phyloP scores from a whole-genome alignment of 2,888 invertebrate species.

The Agrotis exclamationis region DNA sequence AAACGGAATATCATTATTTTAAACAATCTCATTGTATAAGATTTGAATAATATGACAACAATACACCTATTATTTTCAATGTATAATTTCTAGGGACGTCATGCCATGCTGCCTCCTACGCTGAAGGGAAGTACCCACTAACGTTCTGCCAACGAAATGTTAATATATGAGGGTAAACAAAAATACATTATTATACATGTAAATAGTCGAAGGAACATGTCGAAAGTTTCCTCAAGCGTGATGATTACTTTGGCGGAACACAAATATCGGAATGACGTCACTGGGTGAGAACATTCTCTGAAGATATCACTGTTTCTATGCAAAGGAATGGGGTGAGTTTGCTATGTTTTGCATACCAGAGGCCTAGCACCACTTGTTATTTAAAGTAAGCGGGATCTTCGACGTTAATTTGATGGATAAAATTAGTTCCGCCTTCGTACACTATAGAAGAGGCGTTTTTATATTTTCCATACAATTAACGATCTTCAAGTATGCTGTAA shows the following conservation, averaged over 20 bases:
- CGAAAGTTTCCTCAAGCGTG: slow-evolving; percentile 31
- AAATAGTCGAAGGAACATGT: slow-evolving; percentile 36
- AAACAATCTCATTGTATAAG: too few species aligned
- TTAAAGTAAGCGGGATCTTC: too few species aligned
- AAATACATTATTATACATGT: slow-evolving; percentile 33
- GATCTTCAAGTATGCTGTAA: too few species aligned
- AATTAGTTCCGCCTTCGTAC: too few species aligned
- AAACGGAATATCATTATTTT: too few species aligned
- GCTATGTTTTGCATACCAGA: not conserved
- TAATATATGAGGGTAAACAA: slow-evolving; percentile 20
- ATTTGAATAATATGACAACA: not conserved
- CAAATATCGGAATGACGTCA: slow-evolving; percentile 35
- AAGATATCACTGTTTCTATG: not conserved
- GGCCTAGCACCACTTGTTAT: not conserved
- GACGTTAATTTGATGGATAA: too few species aligned
- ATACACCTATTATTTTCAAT: not conserved
- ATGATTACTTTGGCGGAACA: slow-evolving; percentile 44
- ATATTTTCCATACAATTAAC: too few species aligned
- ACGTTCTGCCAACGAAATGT: slow-evolving; percentile 10
- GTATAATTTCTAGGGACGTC: slow-evolving; percentile 11
- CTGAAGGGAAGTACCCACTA: not conserved
- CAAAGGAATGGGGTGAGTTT: not conserved
- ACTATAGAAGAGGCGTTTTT: too few species aligned
- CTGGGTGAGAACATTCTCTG: not conserved
- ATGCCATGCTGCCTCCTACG: not conserved